These are phyloP conservation scores for Rosalia funebris DNA, from an alignment of 2,888 invertebrate genomes.

Conservation along the genomic window DNA sequence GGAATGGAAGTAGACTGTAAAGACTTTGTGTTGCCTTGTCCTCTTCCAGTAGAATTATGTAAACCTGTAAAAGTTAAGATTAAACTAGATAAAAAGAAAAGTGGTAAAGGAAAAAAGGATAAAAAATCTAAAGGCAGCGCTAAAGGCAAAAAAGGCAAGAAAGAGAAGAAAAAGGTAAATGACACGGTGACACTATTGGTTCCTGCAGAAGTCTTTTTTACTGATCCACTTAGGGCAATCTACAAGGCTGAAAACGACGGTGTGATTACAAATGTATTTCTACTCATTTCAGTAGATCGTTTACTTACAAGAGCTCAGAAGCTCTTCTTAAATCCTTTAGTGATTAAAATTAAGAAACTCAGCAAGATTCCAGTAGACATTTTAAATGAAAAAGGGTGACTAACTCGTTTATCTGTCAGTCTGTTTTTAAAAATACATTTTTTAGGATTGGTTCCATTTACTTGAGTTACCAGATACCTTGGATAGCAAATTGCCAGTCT, in stretches of 20 bases:
- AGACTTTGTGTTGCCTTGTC: slow-evolving; percentile 33
- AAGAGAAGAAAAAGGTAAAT: slow-evolving; percentile 17
- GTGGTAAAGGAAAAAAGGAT: slow-evolving; percentile 15
- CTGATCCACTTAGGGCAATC: slow-evolving; percentile 36
- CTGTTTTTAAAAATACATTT: too few relatives aligned
- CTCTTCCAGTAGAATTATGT: not conserved
- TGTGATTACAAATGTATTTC: slow-evolving; percentile 32
- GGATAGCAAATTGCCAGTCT: slow-evolving; percentile 39
- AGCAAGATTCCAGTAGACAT: slow-evolving; percentile 44
- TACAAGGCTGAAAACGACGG: slow-evolving; percentile 31
- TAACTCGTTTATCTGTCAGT: too few relatives aligned
- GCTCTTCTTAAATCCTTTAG: slow-evolving; percentile 45
- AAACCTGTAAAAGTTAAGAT: slow-evolving; percentile 3
- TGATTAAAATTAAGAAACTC: slow-evolving; percentile 47
- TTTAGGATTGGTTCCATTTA: slow-evolving; percentile 28
- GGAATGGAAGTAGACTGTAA: slow-evolving; percentile 27
- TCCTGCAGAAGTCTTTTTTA: slow-evolving; percentile 48
- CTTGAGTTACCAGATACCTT: slow-evolving; percentile 40
- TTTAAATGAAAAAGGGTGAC: slow-evolving; percentile 36
- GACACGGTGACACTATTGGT: slow-evolving; percentile 30
- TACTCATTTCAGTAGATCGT: slow-evolving; percentile 37
- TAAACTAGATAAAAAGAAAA: slow-evolving; percentile 13
- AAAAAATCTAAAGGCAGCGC: slow-evolving; percentile 4
- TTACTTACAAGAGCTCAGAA: slow-evolving; percentile 48
- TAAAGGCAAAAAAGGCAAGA: slow-evolving; percentile 23